Evolutionary conservation across 1,140 invertebrate species (phyloP).

Genomic region (Drosophila erecta): DNA sequence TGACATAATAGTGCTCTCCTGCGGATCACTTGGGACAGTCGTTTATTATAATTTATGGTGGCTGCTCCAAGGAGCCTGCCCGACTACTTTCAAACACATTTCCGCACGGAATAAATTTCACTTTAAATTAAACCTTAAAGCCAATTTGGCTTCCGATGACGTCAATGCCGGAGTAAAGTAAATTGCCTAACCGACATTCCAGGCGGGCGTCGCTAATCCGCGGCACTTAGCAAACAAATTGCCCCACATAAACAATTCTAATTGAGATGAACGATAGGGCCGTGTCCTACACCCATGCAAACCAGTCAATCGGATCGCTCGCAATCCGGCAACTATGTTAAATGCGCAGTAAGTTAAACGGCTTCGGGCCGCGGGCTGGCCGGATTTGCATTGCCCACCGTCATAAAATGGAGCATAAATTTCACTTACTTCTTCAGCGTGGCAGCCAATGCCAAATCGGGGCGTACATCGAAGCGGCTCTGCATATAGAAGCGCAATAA

Average conservation of each 20-base stretch:
- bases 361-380: background rate
- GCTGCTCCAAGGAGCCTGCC: background rate
- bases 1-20: slow-evolving; percentile 49
- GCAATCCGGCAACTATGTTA: slow-evolving; percentile 46
- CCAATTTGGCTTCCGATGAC: slow-evolving; percentile 26
- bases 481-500: slow-evolving; percentile 91
- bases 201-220: slow-evolving; percentile 62
- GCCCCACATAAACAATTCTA: slow-evolving; percentile 78
- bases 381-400: slow-evolving; percentile 48
- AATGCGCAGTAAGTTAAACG: slow-evolving; percentile 62
- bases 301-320: slow-evolving; percentile 39
- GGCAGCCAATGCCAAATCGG: slow-evolving; percentile 87
- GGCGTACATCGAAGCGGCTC: slow-evolving; percentile 87
- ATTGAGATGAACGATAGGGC: slow-evolving; percentile 77
- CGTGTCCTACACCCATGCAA: slow-evolving; percentile 37
- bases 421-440: slow-evolving; percentile 88
- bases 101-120: slow-evolving; percentile 58
- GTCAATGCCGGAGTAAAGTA: slow-evolving; percentile 40
- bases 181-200: slow-evolving; percentile 49
- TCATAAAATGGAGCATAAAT: slow-evolving; percentile 83
- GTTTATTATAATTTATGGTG: slow-evolving; percentile 66
- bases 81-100: slow-evolving; percentile 8
- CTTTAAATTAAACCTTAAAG: slow-evolving; percentile 54
- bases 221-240: slow-evolving; percentile 78
- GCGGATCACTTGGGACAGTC: slow-evolving; percentile 28